Evolutionary conservation across 2,888 invertebrate genomes (phyloP).

Genomic region (Pammene aurita): DNA sequence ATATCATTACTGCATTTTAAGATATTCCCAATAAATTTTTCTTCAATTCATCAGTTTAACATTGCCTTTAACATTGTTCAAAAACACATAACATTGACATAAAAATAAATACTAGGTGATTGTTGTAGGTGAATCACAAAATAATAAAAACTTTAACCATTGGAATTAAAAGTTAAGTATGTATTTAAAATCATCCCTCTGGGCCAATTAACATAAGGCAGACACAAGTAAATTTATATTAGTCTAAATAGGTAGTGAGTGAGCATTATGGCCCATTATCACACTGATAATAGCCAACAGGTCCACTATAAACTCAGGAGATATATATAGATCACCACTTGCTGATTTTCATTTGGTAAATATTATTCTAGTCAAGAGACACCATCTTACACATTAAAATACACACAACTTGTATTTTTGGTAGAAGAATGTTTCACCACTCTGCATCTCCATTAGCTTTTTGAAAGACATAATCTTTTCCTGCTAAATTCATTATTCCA

Average conservation of each 20-base stretch:
- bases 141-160: conserved; percentile 9
- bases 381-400: conserved; percentile 67
- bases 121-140: conserved; percentile 13
- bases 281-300: conserved; percentile 17
- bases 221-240: conserved; percentile 19
- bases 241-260: conserved; percentile 18
- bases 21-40: background rate
- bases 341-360: conserved; percentile 49
- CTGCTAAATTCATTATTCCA: conserved; percentile 99
- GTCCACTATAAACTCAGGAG: background rate
- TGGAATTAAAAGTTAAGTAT: background rate
- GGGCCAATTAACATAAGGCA: background rate
- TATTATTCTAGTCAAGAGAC: conserved; percentile 57
- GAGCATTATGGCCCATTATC: conserved; percentile 8
- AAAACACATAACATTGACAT: conserved; percentile 5
- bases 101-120: conserved; percentile 13
- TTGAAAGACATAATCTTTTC: conserved; percentile 99
- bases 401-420: conserved; percentile 63
- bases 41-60: background rate
- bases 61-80: conserved; percentile 1
- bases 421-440: conserved; percentile 87
- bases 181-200: background rate
- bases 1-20: background rate
- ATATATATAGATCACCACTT: conserved; percentile 20
- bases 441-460: conserved; percentile 99